Base-by-base conservation (phyloP, 2,113 vertebrate species). In the Nesoenas mayeri region DNA sequence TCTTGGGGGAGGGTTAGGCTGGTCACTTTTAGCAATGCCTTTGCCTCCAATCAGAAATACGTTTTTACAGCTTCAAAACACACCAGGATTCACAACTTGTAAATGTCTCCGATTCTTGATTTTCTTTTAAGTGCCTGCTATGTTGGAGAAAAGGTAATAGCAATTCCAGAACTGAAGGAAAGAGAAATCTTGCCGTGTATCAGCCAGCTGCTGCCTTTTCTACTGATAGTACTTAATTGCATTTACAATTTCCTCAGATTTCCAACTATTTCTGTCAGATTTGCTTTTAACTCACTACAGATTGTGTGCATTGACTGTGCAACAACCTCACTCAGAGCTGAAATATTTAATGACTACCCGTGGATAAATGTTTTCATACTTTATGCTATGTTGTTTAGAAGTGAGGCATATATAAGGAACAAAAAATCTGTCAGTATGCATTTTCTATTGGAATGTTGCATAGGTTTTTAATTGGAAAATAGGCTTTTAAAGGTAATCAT, bases 391-490 rank as follows among this genome's bases (percentile, higher is more conserved):
- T 88, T 97, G 95, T 97, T 97, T 96, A 96, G 97, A 98, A 98
- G 96, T 96, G 96, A 98, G 97, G 97, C 98, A 97, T 97, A 98
- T 96, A 86, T 97, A 93, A 97, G 97, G 97, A 98, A 98, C 96
- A 98, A 97, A 98, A 97, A 97, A 94, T 96, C 98, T 98, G 98
- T 99, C 98, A 98, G 89, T 91, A 96, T 96, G 96, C 94, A 98
- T 99, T 98, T 99, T 94, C 97, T 96, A 79, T 95, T 89, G 88
- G 96, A 97, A 94, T 15, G 92, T 97, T 97, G 96, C 93, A 95
- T 98, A 98, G 97, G 94, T 97, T 97, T 98, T 98, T 98, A 98
- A 98, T 98, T 98, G 98, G 97, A 98, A 98, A 97, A 96, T 94
- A 73, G 93, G 95, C 85, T 97, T 97, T 97, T 97, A 97, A 96